A percentile compares a stretch with the other conserved stretches of the same genome.
phyloP scores from a whole-genome alignment of 2,797 vertebrate genomes.

The Triplophysa bombifrons region DNA sequence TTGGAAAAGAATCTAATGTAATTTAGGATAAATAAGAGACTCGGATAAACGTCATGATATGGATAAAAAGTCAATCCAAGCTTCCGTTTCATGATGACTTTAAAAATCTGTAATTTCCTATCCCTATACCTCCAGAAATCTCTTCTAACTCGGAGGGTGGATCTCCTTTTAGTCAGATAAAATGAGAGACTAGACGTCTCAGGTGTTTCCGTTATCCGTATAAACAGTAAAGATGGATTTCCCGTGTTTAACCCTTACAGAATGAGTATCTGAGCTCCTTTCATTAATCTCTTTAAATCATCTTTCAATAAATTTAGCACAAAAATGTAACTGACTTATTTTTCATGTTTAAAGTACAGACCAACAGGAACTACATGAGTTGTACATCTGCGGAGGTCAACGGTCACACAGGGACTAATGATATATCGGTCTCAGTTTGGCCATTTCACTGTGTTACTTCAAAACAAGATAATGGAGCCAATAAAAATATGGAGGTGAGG shows the following conservation, averaged over 20 bases:
- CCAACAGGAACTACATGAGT: neutral
- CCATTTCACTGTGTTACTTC: neutral
- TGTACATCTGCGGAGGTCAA: neutral
- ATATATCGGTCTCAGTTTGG: constrained; percentile 23
- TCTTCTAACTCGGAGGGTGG: neutral
- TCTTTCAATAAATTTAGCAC: neutral
- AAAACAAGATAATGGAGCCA: neutral
- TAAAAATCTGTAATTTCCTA: constrained; percentile 25
- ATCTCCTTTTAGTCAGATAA: neutral
- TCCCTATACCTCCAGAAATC: neutral
- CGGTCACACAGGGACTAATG: neutral
- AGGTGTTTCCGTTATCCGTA: neutral
- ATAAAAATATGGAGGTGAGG: constrained; percentile 6
- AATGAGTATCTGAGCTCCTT: neutral
- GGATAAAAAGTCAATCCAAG: no score
- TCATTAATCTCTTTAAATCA: neutral
- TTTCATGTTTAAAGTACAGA: neutral
- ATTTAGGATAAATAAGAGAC: no score
- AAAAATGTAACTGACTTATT: neutral
- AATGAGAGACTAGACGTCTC: neutral
- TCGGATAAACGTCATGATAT: no score
- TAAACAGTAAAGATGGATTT: constrained; percentile 1
- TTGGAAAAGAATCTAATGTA: no score
- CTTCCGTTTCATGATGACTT: no score
- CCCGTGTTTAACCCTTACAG: neutral